A percentile compares a stretch with the other conserved stretches of the same genome.
These are phyloP conservation scores for Argyresthia albistria DNA, from an alignment of 2,888 invertebrate species.

Conservation along the genomic window DNA sequence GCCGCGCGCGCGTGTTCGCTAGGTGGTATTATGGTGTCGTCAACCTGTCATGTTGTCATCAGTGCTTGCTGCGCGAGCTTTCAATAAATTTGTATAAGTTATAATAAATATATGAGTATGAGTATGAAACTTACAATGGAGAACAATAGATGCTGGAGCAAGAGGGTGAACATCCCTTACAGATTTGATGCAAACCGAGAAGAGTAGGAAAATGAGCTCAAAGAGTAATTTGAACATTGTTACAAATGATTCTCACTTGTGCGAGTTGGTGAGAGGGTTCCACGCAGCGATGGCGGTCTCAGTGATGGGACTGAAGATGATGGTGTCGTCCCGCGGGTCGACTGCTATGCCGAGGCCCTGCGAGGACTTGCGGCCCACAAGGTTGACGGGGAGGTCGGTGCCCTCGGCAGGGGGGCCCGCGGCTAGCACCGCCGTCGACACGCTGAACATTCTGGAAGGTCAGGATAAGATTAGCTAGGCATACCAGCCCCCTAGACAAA, in stretches of 20 bases:
- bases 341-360: constrained; percentile 84
- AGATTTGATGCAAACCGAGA: too few relatives aligned
- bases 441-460: constrained; percentile 77
- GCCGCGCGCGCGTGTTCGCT: too few relatives aligned
- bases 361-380: constrained; percentile 88
- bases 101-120: too few relatives aligned
- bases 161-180: too few relatives aligned
- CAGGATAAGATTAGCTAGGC: too few relatives aligned
- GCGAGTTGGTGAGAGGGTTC: constrained; percentile 81
- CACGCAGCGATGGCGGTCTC: constrained; percentile 87
- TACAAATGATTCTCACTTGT: constrained; percentile 69
- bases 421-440: constrained; percentile 80
- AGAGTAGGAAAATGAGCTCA: neutral
- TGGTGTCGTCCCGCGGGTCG: constrained; percentile 79
- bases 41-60: too few relatives aligned
- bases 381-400: constrained; percentile 79
- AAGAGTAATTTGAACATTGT: neutral
- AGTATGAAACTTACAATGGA: too few relatives aligned
- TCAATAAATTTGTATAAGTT: too few relatives aligned
- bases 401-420: constrained; percentile 81
- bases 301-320: constrained; percentile 83
- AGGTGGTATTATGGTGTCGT: too few relatives aligned
- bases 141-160: too few relatives aligned
- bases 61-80: too few relatives aligned
- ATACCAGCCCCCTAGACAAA: too few relatives aligned